phyloP scores from a whole-genome alignment of 2,113 vertebrate genomes.

The Petrocephalus microphthalmus region DNA sequence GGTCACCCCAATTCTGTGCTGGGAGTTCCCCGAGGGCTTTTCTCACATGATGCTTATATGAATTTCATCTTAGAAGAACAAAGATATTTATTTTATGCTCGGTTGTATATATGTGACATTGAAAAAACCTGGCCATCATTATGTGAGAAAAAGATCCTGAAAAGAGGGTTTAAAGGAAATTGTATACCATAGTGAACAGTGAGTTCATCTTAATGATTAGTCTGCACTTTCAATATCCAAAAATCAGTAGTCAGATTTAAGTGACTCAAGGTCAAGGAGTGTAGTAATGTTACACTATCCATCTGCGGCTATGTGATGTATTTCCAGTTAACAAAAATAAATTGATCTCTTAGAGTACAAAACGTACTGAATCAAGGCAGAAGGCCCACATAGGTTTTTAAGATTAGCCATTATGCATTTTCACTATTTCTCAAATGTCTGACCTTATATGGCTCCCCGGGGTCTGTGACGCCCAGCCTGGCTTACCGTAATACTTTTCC shows the following conservation, averaged over 20 bases:
- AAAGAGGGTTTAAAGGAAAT: background rate
- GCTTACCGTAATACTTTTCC: background rate
- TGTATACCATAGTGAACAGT: background rate
- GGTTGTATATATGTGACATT: background rate
- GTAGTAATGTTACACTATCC: background rate
- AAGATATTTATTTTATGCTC: background rate
- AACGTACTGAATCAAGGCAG: background rate
- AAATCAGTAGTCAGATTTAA: background rate
- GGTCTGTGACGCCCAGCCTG: background rate
- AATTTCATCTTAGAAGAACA: background rate
- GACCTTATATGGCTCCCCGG: background rate
- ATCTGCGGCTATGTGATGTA: background rate
- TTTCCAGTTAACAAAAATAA: background rate
- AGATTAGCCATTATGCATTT: conserved; percentile 40
- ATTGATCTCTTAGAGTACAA: background rate
- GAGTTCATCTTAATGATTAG: background rate
- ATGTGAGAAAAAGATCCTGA: background rate
- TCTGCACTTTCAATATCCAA: background rate
- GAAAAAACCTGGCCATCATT: background rate
- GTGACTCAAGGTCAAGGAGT: too few relatives aligned
- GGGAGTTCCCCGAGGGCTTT: conserved; percentile 37
- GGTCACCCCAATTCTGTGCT: conserved; percentile 32
- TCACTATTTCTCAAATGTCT: background rate
- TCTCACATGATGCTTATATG: conserved; percentile 30
- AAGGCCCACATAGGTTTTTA: conserved; percentile 25